Percentiles rank a stretch among this genome's conserved stretches.
Evolutionary conservation across 1,140 invertebrate genomes (phyloP).

Genomic region (Tetranychus urticae): DNA sequence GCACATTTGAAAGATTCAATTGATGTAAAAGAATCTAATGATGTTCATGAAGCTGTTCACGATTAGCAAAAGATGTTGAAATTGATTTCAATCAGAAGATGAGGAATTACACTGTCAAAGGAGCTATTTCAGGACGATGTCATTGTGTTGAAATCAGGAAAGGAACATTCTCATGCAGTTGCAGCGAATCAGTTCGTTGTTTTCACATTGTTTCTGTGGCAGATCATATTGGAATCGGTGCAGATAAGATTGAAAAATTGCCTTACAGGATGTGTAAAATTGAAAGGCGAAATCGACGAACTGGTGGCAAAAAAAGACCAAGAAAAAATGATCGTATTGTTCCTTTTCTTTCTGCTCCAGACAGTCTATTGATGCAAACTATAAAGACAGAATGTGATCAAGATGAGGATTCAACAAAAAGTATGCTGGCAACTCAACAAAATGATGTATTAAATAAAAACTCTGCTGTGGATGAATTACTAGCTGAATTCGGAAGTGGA

Average conservation of each 20-base stretch:
- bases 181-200: not conserved
- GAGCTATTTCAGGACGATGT: not conserved
- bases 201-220: not conserved
- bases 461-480: not conserved
- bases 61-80: not conserved
- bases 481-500: not conserved
- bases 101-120: not conserved
- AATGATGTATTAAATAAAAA: not conserved
- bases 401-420: not conserved
- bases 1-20: not conserved
- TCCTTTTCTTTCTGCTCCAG: not conserved
- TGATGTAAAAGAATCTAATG: not conserved
- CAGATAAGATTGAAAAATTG: not conserved
- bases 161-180: not conserved
- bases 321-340: not conserved
- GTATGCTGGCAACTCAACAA: too few relatives aligned
- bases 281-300: not conserved
- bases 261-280: not conserved
- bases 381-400: not conserved
- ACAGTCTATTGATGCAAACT: not conserved
- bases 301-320: not conserved
- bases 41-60: not conserved
- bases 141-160: not conserved
- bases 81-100: not conserved
- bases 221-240: not conserved